A percentile compares a stretch with the other conserved stretches of the same genome.
Conservation (phyloP, 2,797 vertebrate species). For the Steatocranus sp. region DNA sequence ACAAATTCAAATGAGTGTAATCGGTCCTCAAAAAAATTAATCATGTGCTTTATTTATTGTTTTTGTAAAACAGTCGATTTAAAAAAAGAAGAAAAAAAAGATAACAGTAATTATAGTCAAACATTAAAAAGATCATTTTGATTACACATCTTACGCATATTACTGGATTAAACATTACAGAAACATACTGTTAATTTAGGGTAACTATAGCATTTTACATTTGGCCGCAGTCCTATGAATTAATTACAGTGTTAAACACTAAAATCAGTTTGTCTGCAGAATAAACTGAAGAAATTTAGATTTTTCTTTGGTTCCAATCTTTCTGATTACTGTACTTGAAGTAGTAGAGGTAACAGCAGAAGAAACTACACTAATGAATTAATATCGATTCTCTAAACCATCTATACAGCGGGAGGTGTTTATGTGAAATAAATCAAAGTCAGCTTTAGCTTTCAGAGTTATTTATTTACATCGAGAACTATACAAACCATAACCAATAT, state of each 20-base stretch:
- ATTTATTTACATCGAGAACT: conserved; percentile 58
- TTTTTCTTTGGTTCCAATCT: neutral
- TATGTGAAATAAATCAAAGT: neutral
- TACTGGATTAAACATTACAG: neutral
- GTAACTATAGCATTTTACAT: neutral
- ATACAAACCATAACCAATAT: neutral
- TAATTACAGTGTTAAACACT: neutral
- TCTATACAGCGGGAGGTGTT: neutral
- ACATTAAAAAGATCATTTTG: neutral
- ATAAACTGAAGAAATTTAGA: neutral
- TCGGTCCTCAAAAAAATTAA: neutral
- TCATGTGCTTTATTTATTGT: neutral
- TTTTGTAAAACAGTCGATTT: neutral
- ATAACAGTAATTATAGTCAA: neutral
- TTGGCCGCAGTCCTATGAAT: neutral
- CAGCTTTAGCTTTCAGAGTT: neutral
- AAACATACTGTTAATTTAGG: neutral
- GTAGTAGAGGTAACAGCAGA: neutral
- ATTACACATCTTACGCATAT: accelerated
- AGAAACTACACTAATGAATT: neutral
- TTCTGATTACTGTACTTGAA: neutral
- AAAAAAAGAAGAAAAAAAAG: accelerated
- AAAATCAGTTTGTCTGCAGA: neutral
- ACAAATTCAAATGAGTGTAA: neutral
- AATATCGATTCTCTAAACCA: neutral